phyloP scores from a whole-genome alignment of 2,113 vertebrate genomes.

The Thomomys bottae region DNA sequence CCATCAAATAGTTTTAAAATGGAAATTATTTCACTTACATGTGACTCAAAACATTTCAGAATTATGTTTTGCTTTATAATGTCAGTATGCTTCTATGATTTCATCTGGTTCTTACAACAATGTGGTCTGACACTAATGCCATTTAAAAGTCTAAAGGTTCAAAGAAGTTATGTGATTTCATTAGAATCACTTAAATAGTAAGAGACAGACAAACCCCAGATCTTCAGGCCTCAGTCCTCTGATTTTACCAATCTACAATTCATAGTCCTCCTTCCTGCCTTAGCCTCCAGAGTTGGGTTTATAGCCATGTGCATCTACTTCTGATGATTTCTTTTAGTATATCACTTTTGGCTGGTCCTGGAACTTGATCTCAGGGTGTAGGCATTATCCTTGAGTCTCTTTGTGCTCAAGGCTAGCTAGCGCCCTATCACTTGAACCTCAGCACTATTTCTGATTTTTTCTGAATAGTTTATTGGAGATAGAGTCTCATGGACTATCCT shows the following conservation, averaged over 20 bases:
- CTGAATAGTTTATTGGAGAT: no score
- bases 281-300: no score
- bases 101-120: neutral
- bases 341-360: neutral
- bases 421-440: no score
- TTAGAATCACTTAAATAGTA: neutral
- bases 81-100: neutral
- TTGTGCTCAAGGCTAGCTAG: no score
- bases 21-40: neutral
- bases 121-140: neutral
- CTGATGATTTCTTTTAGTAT: neutral
- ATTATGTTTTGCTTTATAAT: neutral
- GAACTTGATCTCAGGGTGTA: no score
- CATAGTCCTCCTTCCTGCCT: no score
- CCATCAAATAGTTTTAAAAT: neutral
- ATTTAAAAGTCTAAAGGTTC: neutral
- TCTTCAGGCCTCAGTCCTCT: neutral
- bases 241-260: neutral
- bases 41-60: neutral
- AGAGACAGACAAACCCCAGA: neutral
- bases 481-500: no score
- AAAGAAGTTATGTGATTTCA: neutral
- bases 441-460: no score
- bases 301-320: no score
- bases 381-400: no score